A percentile compares a stretch with the other conserved stretches of the same genome.
Evolutionary conservation across 2,888 invertebrate genomes (phyloP).

Genomic region (Strigamia transsilvanica): DNA sequence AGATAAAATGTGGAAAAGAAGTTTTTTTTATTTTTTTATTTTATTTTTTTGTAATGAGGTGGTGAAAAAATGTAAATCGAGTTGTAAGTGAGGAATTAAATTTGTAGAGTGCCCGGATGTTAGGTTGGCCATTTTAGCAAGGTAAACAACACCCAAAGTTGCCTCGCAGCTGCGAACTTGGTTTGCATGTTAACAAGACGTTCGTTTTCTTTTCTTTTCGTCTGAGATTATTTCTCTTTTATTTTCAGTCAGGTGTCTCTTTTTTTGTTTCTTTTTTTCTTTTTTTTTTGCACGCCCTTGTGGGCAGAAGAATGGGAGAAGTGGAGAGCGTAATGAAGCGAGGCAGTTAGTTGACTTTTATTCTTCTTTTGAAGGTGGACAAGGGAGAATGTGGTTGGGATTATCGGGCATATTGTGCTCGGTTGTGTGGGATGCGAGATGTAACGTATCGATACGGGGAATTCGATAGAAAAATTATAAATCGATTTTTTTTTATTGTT

Average conservation of each 20-base stretch:
- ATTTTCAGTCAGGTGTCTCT: not conserved
- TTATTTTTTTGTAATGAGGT: not conserved
- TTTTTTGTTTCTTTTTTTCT: too few species aligned
- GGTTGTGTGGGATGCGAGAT: not conserved
- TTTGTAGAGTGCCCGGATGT: slow-evolving; percentile 13
- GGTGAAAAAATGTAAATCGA: not conserved
- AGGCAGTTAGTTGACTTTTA: slow-evolving; percentile 20
- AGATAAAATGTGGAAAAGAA: not conserved
- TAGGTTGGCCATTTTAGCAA: not conserved
- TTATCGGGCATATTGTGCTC: not conserved
- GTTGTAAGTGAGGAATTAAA: not conserved
- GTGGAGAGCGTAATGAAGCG: not conserved
- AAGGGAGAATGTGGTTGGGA: not conserved
- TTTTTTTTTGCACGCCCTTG: not conserved
- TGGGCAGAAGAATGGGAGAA: slow-evolving; percentile 9
- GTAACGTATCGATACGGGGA: not conserved
- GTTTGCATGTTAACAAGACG: slow-evolving; percentile 4
- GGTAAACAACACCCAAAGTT: slow-evolving; percentile 20
- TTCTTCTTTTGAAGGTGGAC: not conserved
- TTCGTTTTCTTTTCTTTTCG: not conserved
- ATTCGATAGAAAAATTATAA: too few species aligned
- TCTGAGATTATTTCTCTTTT: not conserved
- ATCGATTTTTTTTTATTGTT: too few species aligned
- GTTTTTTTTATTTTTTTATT: not conserved
- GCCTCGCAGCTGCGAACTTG: not conserved